A percentile compares a stretch with the other conserved stretches of the same genome.
Conservation (phyloP, 2,113 vertebrate species). For the Saccopteryx leptura region DNA sequence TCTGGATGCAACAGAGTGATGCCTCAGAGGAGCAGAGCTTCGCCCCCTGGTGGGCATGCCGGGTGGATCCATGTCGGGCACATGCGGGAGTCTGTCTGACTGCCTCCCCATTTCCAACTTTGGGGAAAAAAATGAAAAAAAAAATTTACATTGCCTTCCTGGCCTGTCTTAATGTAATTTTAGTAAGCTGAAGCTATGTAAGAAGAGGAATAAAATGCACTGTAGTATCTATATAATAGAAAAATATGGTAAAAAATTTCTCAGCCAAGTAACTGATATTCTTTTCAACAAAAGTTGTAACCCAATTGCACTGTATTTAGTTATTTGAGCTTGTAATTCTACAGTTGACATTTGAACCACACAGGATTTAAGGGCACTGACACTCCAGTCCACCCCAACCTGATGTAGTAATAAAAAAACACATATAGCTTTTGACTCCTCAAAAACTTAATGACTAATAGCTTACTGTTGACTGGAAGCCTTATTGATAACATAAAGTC, state of each 20-base stretch:
- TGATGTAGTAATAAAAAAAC: not conserved
- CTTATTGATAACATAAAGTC: not conserved
- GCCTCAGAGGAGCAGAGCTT: too few relatives aligned
- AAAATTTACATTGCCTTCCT: constrained; percentile 24
- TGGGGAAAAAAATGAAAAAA: too few relatives aligned
- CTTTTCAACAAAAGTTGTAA: not conserved
- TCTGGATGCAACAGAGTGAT: too few relatives aligned
- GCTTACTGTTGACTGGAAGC: not conserved
- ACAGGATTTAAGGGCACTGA: not conserved
- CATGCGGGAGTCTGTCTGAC: too few relatives aligned
- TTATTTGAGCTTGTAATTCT: not conserved
- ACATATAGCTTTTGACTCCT: not conserved
- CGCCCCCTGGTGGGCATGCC: too few relatives aligned
- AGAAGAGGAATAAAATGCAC: not conserved
- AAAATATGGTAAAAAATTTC: not conserved
- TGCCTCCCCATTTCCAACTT: too few relatives aligned
- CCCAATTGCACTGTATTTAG: accelerated
- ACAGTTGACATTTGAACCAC: not conserved
- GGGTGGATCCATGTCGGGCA: too few relatives aligned
- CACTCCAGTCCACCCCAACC: not conserved
- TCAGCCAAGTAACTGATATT: not conserved
- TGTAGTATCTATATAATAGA: not conserved
- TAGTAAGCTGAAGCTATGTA: not conserved
- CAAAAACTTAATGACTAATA: not conserved
- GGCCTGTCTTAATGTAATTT: not conserved